A percentile compares a stretch with the other conserved stretches of the same genome.
These are phyloP conservation scores for Promerops cafer DNA, from an alignment of 2,113 vertebrate genomes.

Conservation along the genomic window DNA sequence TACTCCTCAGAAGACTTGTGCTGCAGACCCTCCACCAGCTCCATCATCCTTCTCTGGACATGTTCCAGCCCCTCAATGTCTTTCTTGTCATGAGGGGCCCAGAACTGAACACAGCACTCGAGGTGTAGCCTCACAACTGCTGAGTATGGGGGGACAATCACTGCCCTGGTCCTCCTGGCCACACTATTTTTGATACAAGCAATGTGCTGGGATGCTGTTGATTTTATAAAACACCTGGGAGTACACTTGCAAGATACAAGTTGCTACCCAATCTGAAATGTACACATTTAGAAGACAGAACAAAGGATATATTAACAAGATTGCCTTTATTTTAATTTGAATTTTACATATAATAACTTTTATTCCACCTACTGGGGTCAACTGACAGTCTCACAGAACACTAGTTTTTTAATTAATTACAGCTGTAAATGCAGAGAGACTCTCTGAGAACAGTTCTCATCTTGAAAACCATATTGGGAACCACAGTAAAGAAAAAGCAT, in stretches of 20 bases:
- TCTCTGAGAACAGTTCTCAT: neutral
- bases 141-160: no score
- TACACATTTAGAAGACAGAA: neutral
- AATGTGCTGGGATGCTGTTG: neutral
- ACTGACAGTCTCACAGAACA: neutral
- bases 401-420: neutral
- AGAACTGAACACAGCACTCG: neutral
- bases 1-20: neutral
- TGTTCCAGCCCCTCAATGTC: neutral
- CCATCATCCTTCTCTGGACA: neutral
- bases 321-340: slow-evolving; percentile 1
- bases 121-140: neutral
- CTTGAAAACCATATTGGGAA: neutral
- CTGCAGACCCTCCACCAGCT: neutral
- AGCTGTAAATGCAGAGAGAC: neutral
- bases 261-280: neutral
- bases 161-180: neutral
- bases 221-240: neutral
- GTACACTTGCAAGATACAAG: neutral
- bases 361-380: neutral
- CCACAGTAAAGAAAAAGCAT: neutral
- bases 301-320: neutral
- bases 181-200: neutral
- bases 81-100: neutral
- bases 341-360: neutral